Evolutionary conservation across 1,140 invertebrate species (phyloP).

Genomic region (Heterodera carotae): DNA sequence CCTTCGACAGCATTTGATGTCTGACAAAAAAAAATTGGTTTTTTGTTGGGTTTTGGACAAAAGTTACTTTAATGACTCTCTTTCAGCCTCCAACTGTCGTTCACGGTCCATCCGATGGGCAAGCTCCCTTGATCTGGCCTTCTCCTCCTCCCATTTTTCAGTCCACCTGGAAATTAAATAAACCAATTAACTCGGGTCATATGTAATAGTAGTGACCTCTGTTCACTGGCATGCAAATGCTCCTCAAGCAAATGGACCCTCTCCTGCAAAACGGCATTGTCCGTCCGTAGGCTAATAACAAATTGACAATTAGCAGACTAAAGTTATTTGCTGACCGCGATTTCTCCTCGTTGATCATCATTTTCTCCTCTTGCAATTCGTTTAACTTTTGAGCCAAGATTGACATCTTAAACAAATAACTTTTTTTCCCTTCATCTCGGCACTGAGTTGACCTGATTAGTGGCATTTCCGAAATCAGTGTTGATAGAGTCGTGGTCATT

Average conservation of each 20-base stretch:
- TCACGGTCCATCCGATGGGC: conserved; percentile 43
- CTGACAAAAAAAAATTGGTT: conserved; percentile 9
- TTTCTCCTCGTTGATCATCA: conserved; percentile 46
- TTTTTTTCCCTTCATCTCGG: conserved; percentile 3
- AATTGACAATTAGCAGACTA: neutral
- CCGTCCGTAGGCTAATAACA: conserved; percentile 34
- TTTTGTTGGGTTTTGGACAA: neutral
- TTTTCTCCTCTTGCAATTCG: conserved; percentile 46
- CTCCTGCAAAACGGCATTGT: conserved; percentile 56
- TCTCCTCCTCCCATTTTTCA: conserved; percentile 51
- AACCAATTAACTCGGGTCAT: neutral
- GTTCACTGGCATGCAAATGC: conserved; percentile 43
- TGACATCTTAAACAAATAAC: conserved; percentile 39
- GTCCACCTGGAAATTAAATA: conserved; percentile 43
- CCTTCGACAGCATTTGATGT: conserved; percentile 48
- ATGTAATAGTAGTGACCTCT: conserved; percentile 29
- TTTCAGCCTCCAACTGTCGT: conserved; percentile 48
- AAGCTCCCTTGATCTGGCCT: conserved; percentile 41
- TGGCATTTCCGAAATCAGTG: conserved; percentile 27
- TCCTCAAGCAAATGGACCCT: conserved; percentile 49
- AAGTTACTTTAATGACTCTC: conserved; percentile 31
- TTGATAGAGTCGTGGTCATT: conserved; percentile 30
- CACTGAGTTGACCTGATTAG: conserved; percentile 30
- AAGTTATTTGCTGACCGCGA: conserved; percentile 24
- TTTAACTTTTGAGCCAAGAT: conserved; percentile 45